Conservation (phyloP, 2,888 invertebrate genomes). For the Celastrina argiolus region DNA sequence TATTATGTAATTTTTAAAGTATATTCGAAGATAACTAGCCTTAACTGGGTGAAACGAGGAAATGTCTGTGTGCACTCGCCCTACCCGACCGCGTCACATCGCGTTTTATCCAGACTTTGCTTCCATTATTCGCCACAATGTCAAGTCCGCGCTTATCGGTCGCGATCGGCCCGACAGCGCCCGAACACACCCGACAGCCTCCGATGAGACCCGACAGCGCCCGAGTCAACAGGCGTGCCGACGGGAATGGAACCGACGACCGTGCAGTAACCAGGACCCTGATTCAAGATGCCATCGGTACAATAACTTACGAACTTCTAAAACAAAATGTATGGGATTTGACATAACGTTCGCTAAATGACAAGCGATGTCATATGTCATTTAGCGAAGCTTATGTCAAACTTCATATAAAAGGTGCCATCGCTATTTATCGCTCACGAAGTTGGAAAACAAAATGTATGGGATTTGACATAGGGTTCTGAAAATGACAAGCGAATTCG, state of each 20-base stretch:
- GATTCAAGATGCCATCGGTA: no score
- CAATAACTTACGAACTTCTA: constrained; percentile 9
- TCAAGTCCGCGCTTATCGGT: constrained; percentile 38
- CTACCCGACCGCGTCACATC: background rate
- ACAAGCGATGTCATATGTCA: no score
- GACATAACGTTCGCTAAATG: no score
- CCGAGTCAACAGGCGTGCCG: constrained; percentile 38
- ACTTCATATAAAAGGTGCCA: no score
- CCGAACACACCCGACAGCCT: constrained; percentile 16
- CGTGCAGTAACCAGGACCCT: constrained; percentile 28
- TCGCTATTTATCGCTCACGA: no score
- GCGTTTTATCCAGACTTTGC: constrained; percentile 11
- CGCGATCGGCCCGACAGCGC: constrained; percentile 38
- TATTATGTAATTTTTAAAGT: no score
- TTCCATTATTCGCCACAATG: constrained; percentile 32
- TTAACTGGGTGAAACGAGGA: background rate
- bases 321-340: background rate
- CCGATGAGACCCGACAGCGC: background rate
- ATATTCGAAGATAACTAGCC: no score
- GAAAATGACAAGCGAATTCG: no score
- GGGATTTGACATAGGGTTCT: no score
- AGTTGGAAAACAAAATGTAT: no score
- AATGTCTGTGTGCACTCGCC: background rate
- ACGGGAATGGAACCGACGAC: constrained; percentile 42
- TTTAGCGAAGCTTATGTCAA: no score